A percentile compares a stretch with the other conserved stretches of the same genome.
Evolutionary conservation across 2,888 invertebrate genomes (phyloP).

Genomic region (Carterocephalus palaemon): DNA sequence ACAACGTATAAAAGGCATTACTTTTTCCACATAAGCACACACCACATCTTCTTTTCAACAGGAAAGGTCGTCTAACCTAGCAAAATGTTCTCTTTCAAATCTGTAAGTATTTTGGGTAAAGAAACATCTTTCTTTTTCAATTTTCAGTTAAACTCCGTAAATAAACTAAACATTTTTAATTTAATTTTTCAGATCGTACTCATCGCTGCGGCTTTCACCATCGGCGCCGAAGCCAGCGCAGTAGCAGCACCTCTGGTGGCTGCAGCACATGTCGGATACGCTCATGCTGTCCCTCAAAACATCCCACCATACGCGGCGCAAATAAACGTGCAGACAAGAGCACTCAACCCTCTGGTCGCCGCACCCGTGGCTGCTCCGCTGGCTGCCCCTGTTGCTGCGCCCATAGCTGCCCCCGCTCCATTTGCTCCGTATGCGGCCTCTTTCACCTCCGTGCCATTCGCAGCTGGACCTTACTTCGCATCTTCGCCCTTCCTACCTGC

Average conservation of each 20-base stretch:
- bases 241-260: constrained; percentile 66
- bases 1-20: constrained; percentile 65
- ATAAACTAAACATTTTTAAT: neutral
- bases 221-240: constrained; percentile 58
- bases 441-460: constrained; percentile 31
- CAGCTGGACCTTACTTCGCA: constrained; percentile 29
- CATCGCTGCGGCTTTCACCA: constrained; percentile 59
- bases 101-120: constrained; percentile 51
- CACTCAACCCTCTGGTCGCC: constrained; percentile 60
- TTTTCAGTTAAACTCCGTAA: constrained; percentile 1
- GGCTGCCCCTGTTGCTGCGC: constrained; percentile 41
- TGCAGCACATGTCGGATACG: constrained; percentile 78
- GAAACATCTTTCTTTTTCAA: constrained; percentile 4
- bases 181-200: constrained; percentile 61
- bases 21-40: constrained; percentile 60
- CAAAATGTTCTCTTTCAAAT: constrained; percentile 75
- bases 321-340: constrained; percentile 75
- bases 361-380: constrained; percentile 43
- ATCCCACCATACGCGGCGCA: constrained; percentile 81
- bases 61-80: constrained; percentile 68
- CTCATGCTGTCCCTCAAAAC: constrained; percentile 80
- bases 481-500: constrained; percentile 29
- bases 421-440: constrained; percentile 41
- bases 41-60: constrained; percentile 62
- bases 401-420: constrained; percentile 37